These are phyloP conservation scores for Ferdinandea cuprea DNA, from an alignment of 2,888 invertebrate species.

Conservation along the genomic window DNA sequence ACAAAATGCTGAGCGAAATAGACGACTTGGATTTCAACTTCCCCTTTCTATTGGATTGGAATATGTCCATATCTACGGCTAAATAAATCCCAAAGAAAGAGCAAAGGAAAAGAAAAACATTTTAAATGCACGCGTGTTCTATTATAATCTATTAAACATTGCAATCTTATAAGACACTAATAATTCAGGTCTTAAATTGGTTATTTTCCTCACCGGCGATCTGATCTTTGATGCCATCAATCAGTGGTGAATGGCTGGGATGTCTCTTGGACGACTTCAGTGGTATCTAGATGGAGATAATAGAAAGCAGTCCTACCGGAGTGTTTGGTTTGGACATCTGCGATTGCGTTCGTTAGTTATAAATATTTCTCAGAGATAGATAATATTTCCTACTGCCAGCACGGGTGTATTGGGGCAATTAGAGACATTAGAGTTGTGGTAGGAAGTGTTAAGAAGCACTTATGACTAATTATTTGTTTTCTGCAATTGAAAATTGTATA, in stretches of 20 bases:
- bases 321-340: conserved; percentile 31
- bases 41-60: conserved; percentile 29
- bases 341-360: conserved; percentile 21
- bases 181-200: conserved; percentile 44
- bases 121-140: conserved; percentile 46
- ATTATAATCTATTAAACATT: conserved; percentile 43
- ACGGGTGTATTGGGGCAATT: conserved; percentile 1
- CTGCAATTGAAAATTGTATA: too few species aligned
- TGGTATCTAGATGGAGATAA: conserved; percentile 36
- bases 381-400: conserved; percentile 1
- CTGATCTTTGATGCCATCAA: conserved; percentile 48
- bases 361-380: neutral
- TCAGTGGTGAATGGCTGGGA: conserved; percentile 27
- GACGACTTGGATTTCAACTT: conserved; percentile 31
- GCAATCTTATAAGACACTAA: conserved; percentile 33
- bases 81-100: neutral
- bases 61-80: too few species aligned
- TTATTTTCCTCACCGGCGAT: conserved; percentile 39
- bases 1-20: conserved; percentile 38
- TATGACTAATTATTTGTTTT: neutral
- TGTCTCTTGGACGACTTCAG: conserved; percentile 7
- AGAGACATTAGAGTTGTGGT: neutral
- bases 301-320: conserved; percentile 56
- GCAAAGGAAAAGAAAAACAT: neutral
- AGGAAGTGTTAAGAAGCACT: neutral